Evolutionary conservation across 2,888 invertebrate species (phyloP).

Genomic region (Thera britannica): DNA sequence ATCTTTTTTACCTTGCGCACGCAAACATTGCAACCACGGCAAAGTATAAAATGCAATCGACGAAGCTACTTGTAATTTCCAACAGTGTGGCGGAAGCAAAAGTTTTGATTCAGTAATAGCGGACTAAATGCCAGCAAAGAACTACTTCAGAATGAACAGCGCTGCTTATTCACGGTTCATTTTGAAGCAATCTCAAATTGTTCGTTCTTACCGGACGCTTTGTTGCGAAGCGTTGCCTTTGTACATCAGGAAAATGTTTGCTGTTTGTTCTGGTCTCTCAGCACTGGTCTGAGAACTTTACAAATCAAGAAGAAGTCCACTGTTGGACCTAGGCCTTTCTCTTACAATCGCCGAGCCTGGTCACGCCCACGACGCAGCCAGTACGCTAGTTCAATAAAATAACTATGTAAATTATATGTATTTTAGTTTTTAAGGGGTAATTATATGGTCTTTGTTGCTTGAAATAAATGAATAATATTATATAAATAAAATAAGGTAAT

Average conservation of each 20-base stretch:
- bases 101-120: constrained; percentile 61
- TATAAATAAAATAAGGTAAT: too few species aligned
- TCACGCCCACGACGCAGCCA: too few species aligned
- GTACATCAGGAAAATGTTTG: constrained; percentile 39
- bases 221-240: constrained; percentile 40
- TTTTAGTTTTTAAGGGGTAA: too few species aligned
- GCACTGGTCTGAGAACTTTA: neutral
- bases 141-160: constrained; percentile 50
- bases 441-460: too few species aligned
- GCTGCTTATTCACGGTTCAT: constrained; percentile 55
- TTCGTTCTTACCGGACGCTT: constrained; percentile 49
- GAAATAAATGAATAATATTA: too few species aligned
- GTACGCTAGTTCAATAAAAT: too few species aligned
- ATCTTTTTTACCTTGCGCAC: too few species aligned
- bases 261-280: constrained; percentile 22
- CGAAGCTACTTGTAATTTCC: constrained; percentile 13
- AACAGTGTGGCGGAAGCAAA: constrained; percentile 41
- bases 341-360: too few species aligned
- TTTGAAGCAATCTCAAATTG: constrained; percentile 58
- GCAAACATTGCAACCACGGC: neutral
- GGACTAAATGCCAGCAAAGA: constrained; percentile 53
- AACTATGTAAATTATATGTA: too few species aligned
- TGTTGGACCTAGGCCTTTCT: too few species aligned
- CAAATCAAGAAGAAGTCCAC: too few species aligned
- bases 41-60: neutral